phyloP scores from a whole-genome alignment of 1,140 invertebrate genomes.

The Papilio xuthus region DNA sequence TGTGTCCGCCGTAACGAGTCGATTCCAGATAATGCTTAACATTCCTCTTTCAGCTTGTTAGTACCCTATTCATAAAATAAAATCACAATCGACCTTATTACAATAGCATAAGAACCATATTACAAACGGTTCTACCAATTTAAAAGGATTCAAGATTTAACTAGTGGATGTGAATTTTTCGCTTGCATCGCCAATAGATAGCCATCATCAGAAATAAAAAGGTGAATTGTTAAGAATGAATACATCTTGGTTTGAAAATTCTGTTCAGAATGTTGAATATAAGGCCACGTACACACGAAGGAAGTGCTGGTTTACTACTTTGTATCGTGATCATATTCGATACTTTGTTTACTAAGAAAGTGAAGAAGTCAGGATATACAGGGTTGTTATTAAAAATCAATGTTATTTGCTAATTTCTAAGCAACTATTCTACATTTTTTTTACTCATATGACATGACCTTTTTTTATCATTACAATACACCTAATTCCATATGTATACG shows the following conservation, averaged over 20 bases:
- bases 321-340: too few relatives aligned
- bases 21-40: slow-evolving; percentile 59
- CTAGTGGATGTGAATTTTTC: slow-evolving; percentile 36
- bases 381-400: too few relatives aligned
- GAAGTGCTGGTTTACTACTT: too few relatives aligned
- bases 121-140: neutral
- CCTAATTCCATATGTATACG: too few relatives aligned
- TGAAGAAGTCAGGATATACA: too few relatives aligned
- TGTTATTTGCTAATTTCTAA: too few relatives aligned
- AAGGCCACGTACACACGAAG: neutral
- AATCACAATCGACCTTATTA: slow-evolving; percentile 36
- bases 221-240: slow-evolving; percentile 22
- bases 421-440: too few relatives aligned
- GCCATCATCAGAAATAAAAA: slow-evolving; percentile 32
- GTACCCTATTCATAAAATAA: slow-evolving; percentile 10
- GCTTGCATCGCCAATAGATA: slow-evolving; percentile 26
- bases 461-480: too few relatives aligned
- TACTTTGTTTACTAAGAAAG: too few relatives aligned
- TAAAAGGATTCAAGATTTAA: slow-evolving; percentile 29
- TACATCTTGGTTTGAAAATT: slow-evolving; percentile 22
- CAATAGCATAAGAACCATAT: slow-evolving; percentile 26
- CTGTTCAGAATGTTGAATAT: neutral
- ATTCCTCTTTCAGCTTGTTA: slow-evolving; percentile 56
- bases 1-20: slow-evolving; percentile 64
- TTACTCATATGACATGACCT: too few relatives aligned